Evolutionary conservation across 2,888 invertebrate genomes (phyloP).

Genomic region (Oscheius sp.): DNA sequence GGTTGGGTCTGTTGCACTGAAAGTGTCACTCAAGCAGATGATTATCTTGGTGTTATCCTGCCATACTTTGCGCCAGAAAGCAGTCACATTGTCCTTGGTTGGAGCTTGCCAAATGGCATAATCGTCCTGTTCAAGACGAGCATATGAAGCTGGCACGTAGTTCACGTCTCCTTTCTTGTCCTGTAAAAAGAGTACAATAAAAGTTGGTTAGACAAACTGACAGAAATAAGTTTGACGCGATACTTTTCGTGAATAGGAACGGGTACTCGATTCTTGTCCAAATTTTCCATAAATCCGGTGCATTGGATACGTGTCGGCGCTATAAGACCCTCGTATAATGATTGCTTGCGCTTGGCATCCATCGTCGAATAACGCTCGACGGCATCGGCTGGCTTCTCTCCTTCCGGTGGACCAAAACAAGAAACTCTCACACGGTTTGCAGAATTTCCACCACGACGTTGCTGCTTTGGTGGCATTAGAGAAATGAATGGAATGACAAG

Average conservation of each 20-base stretch:
- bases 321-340: background rate
- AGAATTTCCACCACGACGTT: background rate
- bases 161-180: constrained; percentile 26
- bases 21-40: constrained; percentile 28
- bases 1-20: constrained; percentile 35
- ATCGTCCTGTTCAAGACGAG: constrained; percentile 41
- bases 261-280: constrained; percentile 34
- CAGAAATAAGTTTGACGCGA: constrained; percentile 26
- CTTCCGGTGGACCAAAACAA: background rate
- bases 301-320: background rate
- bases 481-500: too few species aligned
- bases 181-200: background rate
- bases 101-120: constrained; percentile 46
- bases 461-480: background rate
- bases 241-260: constrained; percentile 36
- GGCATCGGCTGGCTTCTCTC: constrained; percentile 16
- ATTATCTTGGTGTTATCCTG: constrained; percentile 40
- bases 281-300: constrained; percentile 28
- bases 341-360: background rate
- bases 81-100: constrained; percentile 29
- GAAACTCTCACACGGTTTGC: background rate
- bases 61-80: constrained; percentile 41
- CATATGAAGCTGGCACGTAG: constrained; percentile 39
- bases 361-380: constrained; percentile 1
- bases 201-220: background rate